Conservation (phyloP, 1,140 invertebrate species). For the Aporrectodea caliginosa region DNA sequence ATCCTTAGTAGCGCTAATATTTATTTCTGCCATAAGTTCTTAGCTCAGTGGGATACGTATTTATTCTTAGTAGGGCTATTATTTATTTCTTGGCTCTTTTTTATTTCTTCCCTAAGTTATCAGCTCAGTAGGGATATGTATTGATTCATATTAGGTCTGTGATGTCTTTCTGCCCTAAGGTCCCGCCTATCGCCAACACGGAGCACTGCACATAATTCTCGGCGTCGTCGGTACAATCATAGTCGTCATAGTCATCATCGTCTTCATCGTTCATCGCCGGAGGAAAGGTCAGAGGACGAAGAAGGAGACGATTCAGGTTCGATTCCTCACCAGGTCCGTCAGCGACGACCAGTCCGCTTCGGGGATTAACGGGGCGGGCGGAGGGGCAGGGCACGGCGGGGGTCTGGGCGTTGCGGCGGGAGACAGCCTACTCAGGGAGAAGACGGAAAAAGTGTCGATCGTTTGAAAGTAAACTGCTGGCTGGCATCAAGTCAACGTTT, state of each 20-base stretch:
- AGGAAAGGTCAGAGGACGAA: conserved; percentile 22
- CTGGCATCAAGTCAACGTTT: too few relatives aligned
- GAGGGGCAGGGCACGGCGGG: neutral
- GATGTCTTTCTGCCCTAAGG: neutral
- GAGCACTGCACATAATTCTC: conserved; percentile 8
- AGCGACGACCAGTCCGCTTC: neutral
- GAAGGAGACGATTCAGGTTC: conserved; percentile 27
- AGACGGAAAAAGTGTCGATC: conserved; percentile 33
- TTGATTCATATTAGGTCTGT: neutral
- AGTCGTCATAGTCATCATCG: conserved; percentile 25
- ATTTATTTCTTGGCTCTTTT: too few relatives aligned
- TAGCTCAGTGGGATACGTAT: neutral
- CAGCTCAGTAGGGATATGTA: neutral
- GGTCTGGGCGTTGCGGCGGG: neutral
- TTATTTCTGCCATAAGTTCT: neutral
- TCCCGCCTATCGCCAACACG: neutral
- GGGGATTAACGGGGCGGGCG: neutral
- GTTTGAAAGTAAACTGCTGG: conserved; percentile 13
- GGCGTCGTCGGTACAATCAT: conserved; percentile 1
- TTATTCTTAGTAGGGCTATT: too few relatives aligned
- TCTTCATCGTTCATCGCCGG: conserved; percentile 26
- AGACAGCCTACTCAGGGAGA: conserved; percentile 20
- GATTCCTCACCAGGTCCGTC: conserved; percentile 20
- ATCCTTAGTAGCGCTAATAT: neutral
- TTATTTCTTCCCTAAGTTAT: neutral